Conservation (phyloP, 2,888 invertebrate genomes). For the Tinea pellionella region DNA sequence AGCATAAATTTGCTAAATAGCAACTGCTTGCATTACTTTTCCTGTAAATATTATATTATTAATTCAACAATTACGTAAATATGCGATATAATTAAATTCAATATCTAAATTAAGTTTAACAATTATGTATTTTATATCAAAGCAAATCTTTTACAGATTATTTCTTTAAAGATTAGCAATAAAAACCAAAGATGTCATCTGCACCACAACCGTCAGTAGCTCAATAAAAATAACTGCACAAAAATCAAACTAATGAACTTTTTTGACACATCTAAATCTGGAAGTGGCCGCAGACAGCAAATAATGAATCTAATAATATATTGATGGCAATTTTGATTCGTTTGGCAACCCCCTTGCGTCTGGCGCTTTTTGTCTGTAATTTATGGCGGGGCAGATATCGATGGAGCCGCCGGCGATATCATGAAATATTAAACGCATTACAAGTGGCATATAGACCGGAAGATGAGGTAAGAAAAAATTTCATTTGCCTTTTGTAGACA, state of each 20-base stretch:
- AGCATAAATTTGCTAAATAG: no score
- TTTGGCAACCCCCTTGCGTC: constrained; percentile 33
- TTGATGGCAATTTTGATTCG: constrained; percentile 57
- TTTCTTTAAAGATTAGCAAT: no score
- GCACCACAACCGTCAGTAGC: no score
- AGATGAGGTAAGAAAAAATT: constrained; percentile 63
- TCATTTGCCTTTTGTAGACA: constrained; percentile 36
- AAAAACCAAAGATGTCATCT: no score
- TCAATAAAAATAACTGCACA: not conserved
- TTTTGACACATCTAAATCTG: constrained; percentile 3
- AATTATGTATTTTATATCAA: no score
- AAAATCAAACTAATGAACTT: not conserved
- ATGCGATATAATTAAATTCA: no score
- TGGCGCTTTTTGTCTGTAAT: constrained; percentile 55
- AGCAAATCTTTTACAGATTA: no score
- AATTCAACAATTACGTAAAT: no score
- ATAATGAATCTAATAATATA: constrained; percentile 29
- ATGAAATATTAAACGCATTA: constrained; percentile 70
- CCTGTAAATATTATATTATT: no score
- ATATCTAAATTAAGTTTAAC: no score
- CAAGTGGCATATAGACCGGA: constrained; percentile 64
- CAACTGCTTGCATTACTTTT: no score
- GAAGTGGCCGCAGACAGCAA: constrained; percentile 7
- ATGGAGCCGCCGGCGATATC: constrained; percentile 56
- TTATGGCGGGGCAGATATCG: constrained; percentile 60